These are phyloP conservation scores for Onchidella celtica DNA, from an alignment of 2,888 invertebrate genomes.

Conservation along the genomic window DNA sequence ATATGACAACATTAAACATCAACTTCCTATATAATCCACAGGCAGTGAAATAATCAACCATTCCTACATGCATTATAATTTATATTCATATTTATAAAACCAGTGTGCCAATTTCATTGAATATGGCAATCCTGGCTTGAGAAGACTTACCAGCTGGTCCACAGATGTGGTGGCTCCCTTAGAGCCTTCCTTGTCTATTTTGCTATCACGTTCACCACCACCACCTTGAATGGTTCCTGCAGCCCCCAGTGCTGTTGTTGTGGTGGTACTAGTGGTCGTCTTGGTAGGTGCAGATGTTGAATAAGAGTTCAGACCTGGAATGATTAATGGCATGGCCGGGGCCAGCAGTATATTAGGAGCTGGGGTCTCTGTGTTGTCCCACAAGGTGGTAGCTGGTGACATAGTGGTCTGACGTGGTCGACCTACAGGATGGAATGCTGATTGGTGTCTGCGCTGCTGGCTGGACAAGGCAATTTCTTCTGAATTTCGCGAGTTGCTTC, in stretches of 20 bases:
- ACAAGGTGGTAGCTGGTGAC: constrained; percentile 76
- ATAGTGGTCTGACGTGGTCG: constrained; percentile 66
- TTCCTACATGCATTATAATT: no score
- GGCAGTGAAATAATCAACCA: no score
- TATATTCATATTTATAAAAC: no score
- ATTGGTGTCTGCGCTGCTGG: constrained; percentile 45
- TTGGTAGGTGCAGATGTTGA: constrained; percentile 5
- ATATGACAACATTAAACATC: no score
- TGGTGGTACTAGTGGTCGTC: background rate
- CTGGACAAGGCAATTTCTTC: constrained; percentile 16
- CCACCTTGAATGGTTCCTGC: background rate
- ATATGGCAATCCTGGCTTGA: no score
- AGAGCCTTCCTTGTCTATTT: background rate
- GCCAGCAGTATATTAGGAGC: constrained; percentile 63
- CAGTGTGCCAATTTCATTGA: no score
- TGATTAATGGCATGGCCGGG: constrained; percentile 62
- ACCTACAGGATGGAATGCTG: constrained; percentile 64
- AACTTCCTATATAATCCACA: no score
- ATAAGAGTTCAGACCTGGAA: constrained; percentile 46
- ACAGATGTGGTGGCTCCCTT: no score
- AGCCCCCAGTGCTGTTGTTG: background rate
- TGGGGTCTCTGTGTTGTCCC: constrained; percentile 71
- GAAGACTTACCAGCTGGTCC: no score
- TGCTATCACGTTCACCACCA: background rate
- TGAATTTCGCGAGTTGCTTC: constrained; percentile 36